Evolutionary conservation across 2,113 vertebrate species (phyloP), one percentile per base, ranked within the genome.

Genomic region (Saguinus imperator): DNA sequence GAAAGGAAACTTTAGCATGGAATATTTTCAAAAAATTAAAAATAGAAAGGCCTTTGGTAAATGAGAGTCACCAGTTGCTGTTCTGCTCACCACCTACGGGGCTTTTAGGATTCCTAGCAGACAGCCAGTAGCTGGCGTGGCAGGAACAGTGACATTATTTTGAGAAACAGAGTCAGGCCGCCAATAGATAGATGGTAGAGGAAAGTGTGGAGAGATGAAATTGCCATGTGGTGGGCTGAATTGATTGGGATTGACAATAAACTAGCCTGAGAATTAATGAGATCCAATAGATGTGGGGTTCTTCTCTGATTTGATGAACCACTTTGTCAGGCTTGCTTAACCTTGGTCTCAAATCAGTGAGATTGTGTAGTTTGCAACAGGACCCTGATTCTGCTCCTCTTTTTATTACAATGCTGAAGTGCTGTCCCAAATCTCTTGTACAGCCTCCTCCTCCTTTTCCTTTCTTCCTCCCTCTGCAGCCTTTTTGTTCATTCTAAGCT

Each of bases 11-110:
- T 97, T 96, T 37, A 94, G 93, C 87, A 87, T 91, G 97, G 94
- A 95, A 96, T 97, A 94, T 98, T 98, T 97, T 64, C 91, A 94
- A 97, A 94, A 96, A 96, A 94, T 95, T 97, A 96, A 98, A 98
- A 97, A 98, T 97, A 97, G 98, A 96, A 98, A 96, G 76, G 87
- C 96, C 79, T 96, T 96, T 35, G 52, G 84, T 89, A 96, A 86
- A 96, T 4, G 23, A 96, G 80, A 96, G 32, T 95, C 18, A 0
- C 82, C 89, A 84, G 52, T 97, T 91, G 73, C 91, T 83, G 61
- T 92, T 94, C 90, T 17, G 18, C 35, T 94, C 87, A 77, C 83
- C 89, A 96, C 97, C 94, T 97, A 73, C 27, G 40, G 81, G 81
- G 48, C 84, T 84, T 95, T 92, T 81, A 52, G 79, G 87, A 95